A percentile compares a stretch with the other conserved stretches of the same genome.
Evolutionary conservation across 1,140 invertebrate species (phyloP).

Genomic region (Stegodyphus mimosarum): DNA sequence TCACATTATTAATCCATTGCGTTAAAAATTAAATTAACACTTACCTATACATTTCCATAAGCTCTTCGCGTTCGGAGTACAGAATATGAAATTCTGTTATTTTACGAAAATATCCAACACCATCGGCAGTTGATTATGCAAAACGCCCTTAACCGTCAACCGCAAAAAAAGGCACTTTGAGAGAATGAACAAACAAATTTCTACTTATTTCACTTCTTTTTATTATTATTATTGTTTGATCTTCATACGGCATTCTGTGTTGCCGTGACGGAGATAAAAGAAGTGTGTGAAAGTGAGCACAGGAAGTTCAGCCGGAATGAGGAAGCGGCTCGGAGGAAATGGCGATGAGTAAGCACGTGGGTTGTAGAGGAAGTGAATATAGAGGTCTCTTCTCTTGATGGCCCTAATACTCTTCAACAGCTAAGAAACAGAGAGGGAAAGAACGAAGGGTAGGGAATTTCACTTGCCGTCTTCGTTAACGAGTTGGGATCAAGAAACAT

Average conservation of each 20-base stretch:
- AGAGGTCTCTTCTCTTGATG: conserved; percentile 34
- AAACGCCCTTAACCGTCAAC: too few species aligned
- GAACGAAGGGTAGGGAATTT: conserved; percentile 29
- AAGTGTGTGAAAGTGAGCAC: conserved; percentile 45
- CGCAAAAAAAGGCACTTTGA: too few species aligned
- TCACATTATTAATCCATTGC: too few species aligned
- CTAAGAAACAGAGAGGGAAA: not conserved
- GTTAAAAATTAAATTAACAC: too few species aligned
- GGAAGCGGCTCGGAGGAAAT: conserved; percentile 19
- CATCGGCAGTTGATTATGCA: too few species aligned
- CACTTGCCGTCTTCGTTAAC: conserved; percentile 3
- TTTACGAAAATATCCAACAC: too few species aligned
- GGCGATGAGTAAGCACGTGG: conserved; percentile 58
- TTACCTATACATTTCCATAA: too few species aligned
- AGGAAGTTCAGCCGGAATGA: conserved; percentile 60
- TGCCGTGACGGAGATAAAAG: not conserved
- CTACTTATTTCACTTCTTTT: not conserved
- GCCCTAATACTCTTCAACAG: conserved; percentile 7
- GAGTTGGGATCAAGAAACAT: too few species aligned
- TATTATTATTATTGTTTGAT: not conserved
- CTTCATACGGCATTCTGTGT: not conserved
- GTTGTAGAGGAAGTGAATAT: conserved; percentile 49
- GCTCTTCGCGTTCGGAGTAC: too few species aligned
- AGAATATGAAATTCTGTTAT: too few species aligned
- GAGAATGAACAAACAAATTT: too few species aligned